These are phyloP conservation scores for Laticauda laticaudata DNA, from an alignment of 2,113 vertebrate species.

Conservation along the genomic window DNA sequence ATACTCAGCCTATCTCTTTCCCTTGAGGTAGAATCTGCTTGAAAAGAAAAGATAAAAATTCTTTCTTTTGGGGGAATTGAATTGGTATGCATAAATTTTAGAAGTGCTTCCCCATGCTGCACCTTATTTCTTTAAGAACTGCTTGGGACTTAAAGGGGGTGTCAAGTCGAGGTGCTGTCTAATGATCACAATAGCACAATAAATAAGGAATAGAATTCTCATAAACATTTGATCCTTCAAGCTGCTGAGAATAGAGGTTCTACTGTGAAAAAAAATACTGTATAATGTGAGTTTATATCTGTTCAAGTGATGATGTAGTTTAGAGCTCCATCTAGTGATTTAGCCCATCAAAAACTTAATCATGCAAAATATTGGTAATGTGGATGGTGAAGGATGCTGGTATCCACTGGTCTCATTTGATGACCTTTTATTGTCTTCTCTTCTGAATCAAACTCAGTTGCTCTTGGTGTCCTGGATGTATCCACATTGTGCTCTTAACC, in stretches of 20 bases:
- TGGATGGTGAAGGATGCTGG: not conserved
- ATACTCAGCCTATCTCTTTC: too few species aligned
- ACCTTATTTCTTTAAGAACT: not conserved
- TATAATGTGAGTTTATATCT: not conserved
- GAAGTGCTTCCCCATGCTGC: not conserved
- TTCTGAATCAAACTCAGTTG: not conserved
- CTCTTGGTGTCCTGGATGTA: not conserved
- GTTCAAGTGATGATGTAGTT: slow-evolving; percentile 1
- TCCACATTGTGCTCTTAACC: not conserved
- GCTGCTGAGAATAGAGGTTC: not conserved
- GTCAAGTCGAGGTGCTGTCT: not conserved
- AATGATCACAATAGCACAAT: not conserved
- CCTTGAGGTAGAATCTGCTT: not conserved
- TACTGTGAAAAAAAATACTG: not conserved
- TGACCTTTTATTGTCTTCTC: not conserved
- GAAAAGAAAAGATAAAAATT: not conserved
- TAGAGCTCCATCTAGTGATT: slow-evolving; percentile 25
- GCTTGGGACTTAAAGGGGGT: not conserved
- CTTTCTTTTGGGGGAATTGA: not conserved
- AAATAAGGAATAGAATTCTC: not conserved
- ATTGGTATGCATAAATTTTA: not conserved
- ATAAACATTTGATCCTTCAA: not conserved
- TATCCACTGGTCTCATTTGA: not conserved
- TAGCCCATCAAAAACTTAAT: not conserved
- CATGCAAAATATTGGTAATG: not conserved